These are phyloP conservation scores for Pristionchus maxplancki DNA, from an alignment of 2,888 invertebrate species.

Conservation along the genomic window DNA sequence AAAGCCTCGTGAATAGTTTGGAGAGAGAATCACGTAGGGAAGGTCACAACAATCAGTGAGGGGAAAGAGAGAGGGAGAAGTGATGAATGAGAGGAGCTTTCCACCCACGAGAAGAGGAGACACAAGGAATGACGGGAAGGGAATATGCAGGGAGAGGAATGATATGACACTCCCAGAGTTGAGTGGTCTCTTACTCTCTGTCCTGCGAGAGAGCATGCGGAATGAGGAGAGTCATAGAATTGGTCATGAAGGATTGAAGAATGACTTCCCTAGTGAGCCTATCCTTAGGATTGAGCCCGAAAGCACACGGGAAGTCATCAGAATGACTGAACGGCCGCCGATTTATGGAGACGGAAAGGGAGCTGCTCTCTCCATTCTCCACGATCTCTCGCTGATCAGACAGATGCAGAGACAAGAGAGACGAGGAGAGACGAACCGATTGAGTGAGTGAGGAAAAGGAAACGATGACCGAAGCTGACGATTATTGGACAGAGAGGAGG, in stretches of 20 bases:
- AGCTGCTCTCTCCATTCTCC: not conserved
- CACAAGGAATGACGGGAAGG: not conserved
- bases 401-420: not conserved
- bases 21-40: not conserved
- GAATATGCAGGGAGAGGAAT: not conserved
- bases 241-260: not conserved
- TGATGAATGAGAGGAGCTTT: not conserved
- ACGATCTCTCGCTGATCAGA: not conserved
- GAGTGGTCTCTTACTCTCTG: no score
- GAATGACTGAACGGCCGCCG: not conserved
- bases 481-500: not conserved
- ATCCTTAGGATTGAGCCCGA: not conserved
- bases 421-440: not conserved
- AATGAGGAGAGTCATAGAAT: not conserved
- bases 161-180: no score
- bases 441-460: not conserved
- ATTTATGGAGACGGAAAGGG: not conserved
- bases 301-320: not conserved
- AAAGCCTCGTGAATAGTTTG: not conserved
- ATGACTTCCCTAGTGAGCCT: not conserved
- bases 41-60: constrained; percentile 36
- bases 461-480: not conserved
- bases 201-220: not conserved
- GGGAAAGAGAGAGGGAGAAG: not conserved
- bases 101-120: not conserved